Conservation (phyloP, 2,888 invertebrate genomes). For the Mimumesa dahlbomi region DNA sequence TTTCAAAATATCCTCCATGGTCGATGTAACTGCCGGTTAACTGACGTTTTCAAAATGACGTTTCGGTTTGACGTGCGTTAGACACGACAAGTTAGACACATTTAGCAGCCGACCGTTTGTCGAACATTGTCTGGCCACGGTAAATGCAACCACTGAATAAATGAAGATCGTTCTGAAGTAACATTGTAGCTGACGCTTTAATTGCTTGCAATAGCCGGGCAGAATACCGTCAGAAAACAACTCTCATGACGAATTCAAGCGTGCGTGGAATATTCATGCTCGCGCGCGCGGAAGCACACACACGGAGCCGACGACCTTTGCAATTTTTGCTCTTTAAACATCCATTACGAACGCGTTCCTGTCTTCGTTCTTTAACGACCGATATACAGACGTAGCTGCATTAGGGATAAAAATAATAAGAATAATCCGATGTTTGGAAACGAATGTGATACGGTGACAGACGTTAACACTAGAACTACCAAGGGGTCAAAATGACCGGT, state of each 20-base stretch:
- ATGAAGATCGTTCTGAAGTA: not conserved
- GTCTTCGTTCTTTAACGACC: not conserved
- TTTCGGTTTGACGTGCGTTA: no score
- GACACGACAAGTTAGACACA: not conserved
- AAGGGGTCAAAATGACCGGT: no score
- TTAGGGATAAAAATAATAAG: no score
- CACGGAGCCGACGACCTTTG: no score
- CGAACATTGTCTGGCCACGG: not conserved
- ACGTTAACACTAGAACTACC: no score
- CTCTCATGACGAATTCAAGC: constrained; percentile 1
- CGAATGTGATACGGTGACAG: no score
- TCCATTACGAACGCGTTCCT: constrained; percentile 1
- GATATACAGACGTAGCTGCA: no score
- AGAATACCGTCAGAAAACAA: not conserved
- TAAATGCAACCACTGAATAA: no score
- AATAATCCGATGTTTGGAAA: no score
- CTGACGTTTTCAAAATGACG: no score
- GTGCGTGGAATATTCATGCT: not conserved
- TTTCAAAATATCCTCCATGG: not conserved
- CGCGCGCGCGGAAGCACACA: no score
- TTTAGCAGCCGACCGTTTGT: not conserved
- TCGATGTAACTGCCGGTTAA: no score
- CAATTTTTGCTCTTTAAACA: constrained; percentile 2
- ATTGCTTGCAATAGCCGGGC: not conserved
- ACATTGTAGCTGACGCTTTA: constrained; percentile 1